A percentile compares a stretch with the other conserved stretches of the same genome.
Conservation (phyloP, 2,113 vertebrate species). For the Machaerirhynchus nigripectus region DNA sequence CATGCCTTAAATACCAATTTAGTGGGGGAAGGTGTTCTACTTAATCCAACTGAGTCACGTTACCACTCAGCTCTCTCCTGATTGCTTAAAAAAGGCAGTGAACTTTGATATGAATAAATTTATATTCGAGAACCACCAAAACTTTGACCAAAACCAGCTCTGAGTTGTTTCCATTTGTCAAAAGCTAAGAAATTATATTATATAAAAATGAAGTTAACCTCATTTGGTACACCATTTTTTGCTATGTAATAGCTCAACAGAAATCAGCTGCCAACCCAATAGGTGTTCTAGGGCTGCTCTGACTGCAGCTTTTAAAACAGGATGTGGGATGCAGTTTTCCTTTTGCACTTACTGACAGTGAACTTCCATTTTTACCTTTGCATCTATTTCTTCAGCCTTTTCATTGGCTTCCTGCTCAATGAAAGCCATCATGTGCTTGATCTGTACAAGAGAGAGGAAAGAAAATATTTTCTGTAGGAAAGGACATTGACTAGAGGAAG, state of each 20-base stretch:
- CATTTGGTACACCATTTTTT: not conserved
- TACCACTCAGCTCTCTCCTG: not conserved
- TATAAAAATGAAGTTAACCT: not conserved
- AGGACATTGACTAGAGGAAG: not conserved
- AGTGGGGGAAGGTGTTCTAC: not conserved
- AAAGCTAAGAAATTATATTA: not conserved
- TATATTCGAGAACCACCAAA: not conserved
- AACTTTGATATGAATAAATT: not conserved
- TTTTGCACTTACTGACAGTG: not conserved
- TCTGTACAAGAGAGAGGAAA: slow-evolving; percentile 71
- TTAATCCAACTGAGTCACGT: not conserved
- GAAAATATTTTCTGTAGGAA: not conserved
- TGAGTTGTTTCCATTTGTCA: not conserved
- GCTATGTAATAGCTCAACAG: not conserved
- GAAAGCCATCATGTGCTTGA: slow-evolving; percentile 99
- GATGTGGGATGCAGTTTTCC: not conserved
- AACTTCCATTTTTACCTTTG: slow-evolving; percentile 83
- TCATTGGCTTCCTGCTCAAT: slow-evolving; percentile 99
- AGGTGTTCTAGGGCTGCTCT: not conserved
- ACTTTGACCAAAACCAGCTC: not conserved
- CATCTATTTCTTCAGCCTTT: slow-evolving; percentile 98
- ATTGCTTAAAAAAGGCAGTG: not conserved
- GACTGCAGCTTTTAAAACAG: not conserved
- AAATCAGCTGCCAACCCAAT: not conserved
- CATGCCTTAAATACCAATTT: not conserved